These are phyloP conservation scores for Nomada flava DNA, from an alignment of 2,888 invertebrate species.

Conservation along the genomic window DNA sequence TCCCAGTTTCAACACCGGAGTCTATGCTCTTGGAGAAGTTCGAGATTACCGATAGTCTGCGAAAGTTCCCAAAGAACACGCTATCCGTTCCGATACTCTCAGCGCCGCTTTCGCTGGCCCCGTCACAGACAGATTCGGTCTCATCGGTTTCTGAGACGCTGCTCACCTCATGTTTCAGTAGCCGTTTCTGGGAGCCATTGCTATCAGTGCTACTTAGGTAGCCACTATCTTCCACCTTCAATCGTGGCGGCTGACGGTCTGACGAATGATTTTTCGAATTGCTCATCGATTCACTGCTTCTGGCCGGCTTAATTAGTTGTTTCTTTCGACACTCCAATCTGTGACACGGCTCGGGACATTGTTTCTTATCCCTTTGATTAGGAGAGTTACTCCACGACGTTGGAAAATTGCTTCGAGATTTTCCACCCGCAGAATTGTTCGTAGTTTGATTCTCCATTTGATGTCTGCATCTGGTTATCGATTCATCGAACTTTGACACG, in stretches of 20 bases:
- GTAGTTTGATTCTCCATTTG: neutral
- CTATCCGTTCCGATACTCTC: constrained; percentile 95
- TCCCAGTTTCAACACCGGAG: constrained; percentile 74
- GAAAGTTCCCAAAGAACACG: constrained; percentile 92
- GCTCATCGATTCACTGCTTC: constrained; percentile 29
- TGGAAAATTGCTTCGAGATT: neutral
- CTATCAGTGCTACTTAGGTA: constrained; percentile 95
- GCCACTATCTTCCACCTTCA: constrained; percentile 88
- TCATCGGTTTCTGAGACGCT: constrained; percentile 91
- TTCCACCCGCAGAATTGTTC: neutral
- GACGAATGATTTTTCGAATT: constrained; percentile 21
- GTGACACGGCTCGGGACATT: neutral
- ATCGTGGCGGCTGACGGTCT: constrained; percentile 17
- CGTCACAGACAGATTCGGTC: constrained; percentile 92
- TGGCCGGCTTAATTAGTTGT: constrained; percentile 22
- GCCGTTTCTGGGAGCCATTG: constrained; percentile 80
- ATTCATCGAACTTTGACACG: constrained; percentile 20
- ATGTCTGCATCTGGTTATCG: neutral
- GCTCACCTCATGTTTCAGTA: constrained; percentile 82
- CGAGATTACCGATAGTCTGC: constrained; percentile 83
- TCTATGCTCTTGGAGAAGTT: constrained; percentile 76
- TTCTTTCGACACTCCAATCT: constrained; percentile 9
- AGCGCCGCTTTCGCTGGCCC: constrained; percentile 94
- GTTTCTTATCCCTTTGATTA: constrained; percentile 20
- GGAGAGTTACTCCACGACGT: constrained; percentile 19